Percentiles rank a stretch among this genome's conserved stretches.
phyloP scores from a whole-genome alignment of 2,888 invertebrate species.

The Mimumesa dahlbomi region DNA sequence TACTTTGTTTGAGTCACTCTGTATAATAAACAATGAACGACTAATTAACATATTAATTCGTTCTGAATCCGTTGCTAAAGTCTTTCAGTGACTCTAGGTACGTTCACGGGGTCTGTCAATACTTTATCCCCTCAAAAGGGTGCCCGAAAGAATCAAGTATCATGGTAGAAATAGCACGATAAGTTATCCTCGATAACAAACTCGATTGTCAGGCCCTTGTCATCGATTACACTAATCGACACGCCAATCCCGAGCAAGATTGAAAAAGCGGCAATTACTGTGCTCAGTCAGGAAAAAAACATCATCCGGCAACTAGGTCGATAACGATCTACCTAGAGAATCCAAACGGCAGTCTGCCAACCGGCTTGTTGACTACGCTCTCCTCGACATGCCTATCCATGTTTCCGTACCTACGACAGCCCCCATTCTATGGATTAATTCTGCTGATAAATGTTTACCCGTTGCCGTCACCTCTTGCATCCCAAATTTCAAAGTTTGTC shows the following conservation, averaged over 20 bases:
- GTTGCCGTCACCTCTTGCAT: not conserved
- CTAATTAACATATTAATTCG: too few species aligned
- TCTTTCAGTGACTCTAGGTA: too few species aligned
- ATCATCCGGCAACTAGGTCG: slow-evolving; percentile 45
- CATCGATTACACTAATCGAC: slow-evolving; percentile 33
- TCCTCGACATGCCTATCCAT: not conserved
- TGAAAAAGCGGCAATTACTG: too few species aligned
- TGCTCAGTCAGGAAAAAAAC: too few species aligned
- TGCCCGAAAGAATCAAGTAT: too few species aligned
- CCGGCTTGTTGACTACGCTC: slow-evolving; percentile 41
- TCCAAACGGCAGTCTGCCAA: slow-evolving; percentile 59
- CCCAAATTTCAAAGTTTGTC: not conserved
- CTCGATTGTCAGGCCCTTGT: slow-evolving; percentile 1
- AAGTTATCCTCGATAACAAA: slow-evolving; percentile 2
- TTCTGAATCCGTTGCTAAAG: too few species aligned
- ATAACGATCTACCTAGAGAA: slow-evolving; percentile 45
- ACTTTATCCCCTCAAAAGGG: too few species aligned
- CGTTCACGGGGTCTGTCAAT: too few species aligned
- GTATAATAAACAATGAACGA: too few species aligned
- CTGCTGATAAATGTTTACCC: slow-evolving; percentile 42
- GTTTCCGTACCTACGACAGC: slow-evolving; percentile 1
- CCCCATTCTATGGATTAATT: slow-evolving; percentile 37
- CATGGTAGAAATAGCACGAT: not conserved
- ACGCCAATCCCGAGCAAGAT: not conserved
- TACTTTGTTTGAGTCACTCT: too few species aligned